Evolutionary conservation across 2,113 vertebrate genomes (phyloP).

Genomic region (Brienomyrus longianalis): DNA sequence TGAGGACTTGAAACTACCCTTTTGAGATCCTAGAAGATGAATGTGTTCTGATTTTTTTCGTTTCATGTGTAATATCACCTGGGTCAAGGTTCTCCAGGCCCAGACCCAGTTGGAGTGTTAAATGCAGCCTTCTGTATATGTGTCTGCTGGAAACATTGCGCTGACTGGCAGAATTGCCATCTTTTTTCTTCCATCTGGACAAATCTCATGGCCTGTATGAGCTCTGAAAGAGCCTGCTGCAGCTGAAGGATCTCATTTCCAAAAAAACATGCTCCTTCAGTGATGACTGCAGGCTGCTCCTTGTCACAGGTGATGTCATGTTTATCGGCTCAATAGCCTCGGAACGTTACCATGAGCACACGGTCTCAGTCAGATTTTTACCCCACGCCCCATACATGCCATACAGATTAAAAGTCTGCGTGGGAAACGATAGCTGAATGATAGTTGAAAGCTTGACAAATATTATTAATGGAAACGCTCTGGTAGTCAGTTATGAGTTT

Average conservation of each 20-base stretch:
- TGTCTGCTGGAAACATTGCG: neutral
- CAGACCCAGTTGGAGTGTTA: neutral
- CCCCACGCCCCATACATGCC: neutral
- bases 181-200: neutral
- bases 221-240: neutral
- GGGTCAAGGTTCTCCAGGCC: neutral
- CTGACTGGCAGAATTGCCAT: neutral
- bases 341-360: neutral
- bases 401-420: neutral
- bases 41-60: neutral
- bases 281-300: neutral
- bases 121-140: neutral
- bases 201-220: neutral
- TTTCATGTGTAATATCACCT: neutral
- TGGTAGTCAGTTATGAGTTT: neutral
- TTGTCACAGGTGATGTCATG: neutral
- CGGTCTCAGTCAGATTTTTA: neutral
- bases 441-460: neutral
- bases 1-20: neutral
- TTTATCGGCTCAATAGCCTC: neutral
- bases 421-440: neutral
- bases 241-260: neutral
- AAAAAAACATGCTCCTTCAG: neutral
- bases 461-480: neutral
- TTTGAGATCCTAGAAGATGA: neutral